Percentiles rank a stretch among this genome's conserved stretches.
Evolutionary conservation across 2,888 invertebrate species (phyloP).

Genomic region (Acanthococcus lagerstroemiae): DNA sequence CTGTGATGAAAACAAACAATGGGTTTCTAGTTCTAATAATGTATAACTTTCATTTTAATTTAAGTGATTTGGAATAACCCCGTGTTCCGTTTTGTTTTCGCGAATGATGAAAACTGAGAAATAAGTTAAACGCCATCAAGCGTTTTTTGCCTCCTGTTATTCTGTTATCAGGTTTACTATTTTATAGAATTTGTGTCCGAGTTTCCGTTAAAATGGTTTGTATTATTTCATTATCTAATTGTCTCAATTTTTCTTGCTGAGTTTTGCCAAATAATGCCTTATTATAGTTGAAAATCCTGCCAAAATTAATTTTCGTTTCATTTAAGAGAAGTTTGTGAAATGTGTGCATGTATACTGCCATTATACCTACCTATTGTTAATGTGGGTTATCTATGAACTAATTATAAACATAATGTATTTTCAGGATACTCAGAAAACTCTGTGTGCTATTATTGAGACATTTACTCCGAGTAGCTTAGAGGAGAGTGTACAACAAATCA

Average conservation of each 20-base stretch:
- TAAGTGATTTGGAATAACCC: not conserved
- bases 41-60: conserved; percentile 16
- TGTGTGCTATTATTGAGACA: conserved; percentile 21
- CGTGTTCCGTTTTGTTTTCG: not conserved
- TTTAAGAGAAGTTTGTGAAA: not conserved
- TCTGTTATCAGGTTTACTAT: not conserved
- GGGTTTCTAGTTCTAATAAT: conserved; percentile 12
- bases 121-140: not conserved
- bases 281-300: too few species aligned
- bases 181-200: not conserved
- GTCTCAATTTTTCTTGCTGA: not conserved
- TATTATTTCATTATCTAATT: not conserved
- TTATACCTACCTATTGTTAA: not conserved
- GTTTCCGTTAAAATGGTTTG: not conserved
- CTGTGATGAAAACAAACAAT: conserved; percentile 28
- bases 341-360: not conserved
- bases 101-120: not conserved
- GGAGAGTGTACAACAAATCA: conserved; percentile 22
- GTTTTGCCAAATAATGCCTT: too few species aligned
- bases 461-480: conserved; percentile 20
- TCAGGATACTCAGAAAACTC: conserved; percentile 24
- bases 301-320: not conserved
- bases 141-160: not conserved
- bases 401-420: not conserved
- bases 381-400: not conserved